phyloP scores from a whole-genome alignment of 2,888 invertebrate species.

The Oscheius sp. region DNA sequence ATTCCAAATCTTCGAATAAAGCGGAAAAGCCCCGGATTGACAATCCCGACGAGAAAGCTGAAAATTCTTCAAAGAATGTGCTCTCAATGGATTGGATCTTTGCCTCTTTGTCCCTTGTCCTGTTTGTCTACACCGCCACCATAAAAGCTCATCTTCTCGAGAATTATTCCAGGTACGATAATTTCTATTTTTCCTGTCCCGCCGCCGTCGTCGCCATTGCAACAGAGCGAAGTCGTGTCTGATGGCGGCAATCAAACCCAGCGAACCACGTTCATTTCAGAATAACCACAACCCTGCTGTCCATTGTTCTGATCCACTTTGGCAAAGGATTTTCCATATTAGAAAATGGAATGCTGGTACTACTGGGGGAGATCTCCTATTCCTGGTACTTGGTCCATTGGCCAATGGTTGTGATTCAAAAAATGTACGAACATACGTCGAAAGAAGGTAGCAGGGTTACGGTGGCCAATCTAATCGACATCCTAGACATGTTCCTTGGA shows the following conservation, averaged over 20 bases:
- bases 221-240: too few species aligned
- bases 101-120: neutral
- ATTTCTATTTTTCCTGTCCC: too few species aligned
- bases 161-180: neutral
- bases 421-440: neutral
- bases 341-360: neutral
- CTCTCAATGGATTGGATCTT: neutral
- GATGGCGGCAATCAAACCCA: too few species aligned
- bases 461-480: neutral
- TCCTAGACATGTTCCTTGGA: neutral
- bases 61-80: too few species aligned
- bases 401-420: neutral
- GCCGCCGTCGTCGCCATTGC: too few species aligned
- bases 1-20: neutral
- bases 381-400: conserved; percentile 21
- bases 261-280: neutral
- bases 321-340: neutral
- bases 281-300: neutral
- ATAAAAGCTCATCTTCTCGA: neutral
- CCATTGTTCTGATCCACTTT: conserved; percentile 5
- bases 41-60: too few species aligned
- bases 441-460: neutral
- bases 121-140: neutral
- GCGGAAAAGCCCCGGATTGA: too few species aligned
- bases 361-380: conserved; percentile 23